A percentile compares a stretch with the other conserved stretches of the same genome.
These are phyloP conservation scores for Equus quagga DNA, from an alignment of 2,113 vertebrate genomes.

Conservation along the genomic window DNA sequence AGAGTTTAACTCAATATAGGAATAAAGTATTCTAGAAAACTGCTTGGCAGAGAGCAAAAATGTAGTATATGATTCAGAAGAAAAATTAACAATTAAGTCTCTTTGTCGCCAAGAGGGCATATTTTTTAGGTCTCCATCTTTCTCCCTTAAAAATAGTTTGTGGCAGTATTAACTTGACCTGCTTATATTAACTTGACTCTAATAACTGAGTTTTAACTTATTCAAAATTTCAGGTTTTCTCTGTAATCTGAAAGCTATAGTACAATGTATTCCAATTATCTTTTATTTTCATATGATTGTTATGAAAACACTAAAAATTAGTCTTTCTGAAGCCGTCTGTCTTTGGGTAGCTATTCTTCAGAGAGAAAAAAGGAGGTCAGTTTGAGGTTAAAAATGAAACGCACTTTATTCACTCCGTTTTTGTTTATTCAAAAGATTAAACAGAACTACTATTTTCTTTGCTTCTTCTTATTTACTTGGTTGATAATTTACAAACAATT, in stretches of 20 bases:
- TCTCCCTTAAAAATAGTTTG: not conserved
- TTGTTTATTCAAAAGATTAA: not conserved
- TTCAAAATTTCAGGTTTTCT: not conserved
- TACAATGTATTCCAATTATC: not conserved
- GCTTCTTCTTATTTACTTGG: not conserved
- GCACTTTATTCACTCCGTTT: not conserved
- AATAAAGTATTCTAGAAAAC: not conserved
- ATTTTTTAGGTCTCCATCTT: not conserved
- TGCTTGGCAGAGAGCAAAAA: not conserved
- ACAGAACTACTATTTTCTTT: not conserved
- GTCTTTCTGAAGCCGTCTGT: not conserved
- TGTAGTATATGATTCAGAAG: not conserved
- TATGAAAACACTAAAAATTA: not conserved
- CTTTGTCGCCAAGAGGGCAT: not conserved
- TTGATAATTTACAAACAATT: not conserved
- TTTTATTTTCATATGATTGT: not conserved
- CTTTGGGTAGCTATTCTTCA: not conserved
- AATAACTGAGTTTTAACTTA: not conserved
- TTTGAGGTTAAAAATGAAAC: slow-evolving; percentile 9
- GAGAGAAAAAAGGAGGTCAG: not conserved
- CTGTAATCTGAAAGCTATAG: not conserved
- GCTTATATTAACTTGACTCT: not conserved
- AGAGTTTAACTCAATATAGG: not conserved
- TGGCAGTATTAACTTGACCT: not conserved
- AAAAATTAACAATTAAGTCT: not conserved